These are phyloP conservation scores for Myocastor coypus DNA, from an alignment of 2,113 vertebrate genomes.

Conservation along the genomic window DNA sequence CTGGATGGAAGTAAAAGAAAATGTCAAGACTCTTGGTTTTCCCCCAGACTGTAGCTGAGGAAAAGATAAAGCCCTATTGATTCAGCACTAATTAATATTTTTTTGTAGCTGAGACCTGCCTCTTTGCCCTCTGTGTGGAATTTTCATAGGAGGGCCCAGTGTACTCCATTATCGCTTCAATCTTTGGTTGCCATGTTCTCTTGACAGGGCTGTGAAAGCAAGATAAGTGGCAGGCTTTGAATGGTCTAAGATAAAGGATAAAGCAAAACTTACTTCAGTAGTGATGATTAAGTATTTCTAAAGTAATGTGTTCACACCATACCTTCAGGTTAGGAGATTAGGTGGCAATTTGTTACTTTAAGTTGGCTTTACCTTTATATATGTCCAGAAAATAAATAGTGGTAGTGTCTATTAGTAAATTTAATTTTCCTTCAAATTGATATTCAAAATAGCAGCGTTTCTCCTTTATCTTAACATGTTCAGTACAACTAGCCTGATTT, in stretches of 20 bases:
- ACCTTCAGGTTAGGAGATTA: background rate
- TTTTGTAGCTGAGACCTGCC: background rate
- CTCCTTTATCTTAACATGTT: background rate
- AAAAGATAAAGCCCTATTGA: background rate
- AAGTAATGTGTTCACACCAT: background rate
- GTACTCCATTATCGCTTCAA: background rate
- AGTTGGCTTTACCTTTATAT: background rate
- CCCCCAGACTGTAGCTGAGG: background rate
- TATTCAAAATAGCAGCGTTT: background rate
- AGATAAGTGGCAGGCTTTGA: background rate
- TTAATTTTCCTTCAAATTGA: constrained; percentile 54
- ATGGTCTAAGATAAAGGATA: background rate
- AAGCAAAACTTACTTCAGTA: background rate
- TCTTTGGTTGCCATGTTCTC: background rate
- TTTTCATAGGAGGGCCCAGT: background rate
- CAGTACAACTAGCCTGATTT: background rate
- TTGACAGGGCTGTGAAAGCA: background rate
- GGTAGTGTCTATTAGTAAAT: constrained; percentile 19
- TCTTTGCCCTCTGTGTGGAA: background rate
- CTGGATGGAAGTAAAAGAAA: background rate
- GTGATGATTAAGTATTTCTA: background rate
- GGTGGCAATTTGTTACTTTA: background rate
- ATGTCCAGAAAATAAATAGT: background rate
- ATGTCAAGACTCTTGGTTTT: background rate
- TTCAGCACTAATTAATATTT: background rate